A percentile compares a stretch with the other conserved stretches of the same genome.
These are phyloP conservation scores for Lytechinus pictus DNA, from an alignment of 35 echinoderm and acorn worm genomes.

Conservation along the genomic window DNA sequence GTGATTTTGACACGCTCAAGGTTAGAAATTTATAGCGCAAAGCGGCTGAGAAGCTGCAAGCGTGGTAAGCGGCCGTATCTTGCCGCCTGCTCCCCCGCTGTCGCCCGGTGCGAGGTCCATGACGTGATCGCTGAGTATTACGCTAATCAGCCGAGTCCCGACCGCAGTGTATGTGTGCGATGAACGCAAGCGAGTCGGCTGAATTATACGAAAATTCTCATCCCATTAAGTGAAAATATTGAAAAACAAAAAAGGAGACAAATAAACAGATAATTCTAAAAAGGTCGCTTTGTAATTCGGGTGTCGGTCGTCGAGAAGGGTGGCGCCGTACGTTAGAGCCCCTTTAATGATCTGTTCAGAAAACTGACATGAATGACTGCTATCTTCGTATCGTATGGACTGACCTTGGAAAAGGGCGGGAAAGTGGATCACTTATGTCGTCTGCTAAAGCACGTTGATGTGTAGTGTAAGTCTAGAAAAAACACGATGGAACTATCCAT, in stretches of 20 bases:
- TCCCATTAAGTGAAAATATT: background rate
- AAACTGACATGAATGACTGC: background rate
- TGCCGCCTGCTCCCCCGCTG: slow-evolving; percentile 38
- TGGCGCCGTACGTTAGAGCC: background rate
- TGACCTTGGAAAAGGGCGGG: slow-evolving; percentile 10
- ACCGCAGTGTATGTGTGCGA: background rate
- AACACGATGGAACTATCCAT: no score
- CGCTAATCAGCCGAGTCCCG: slow-evolving; percentile 21
- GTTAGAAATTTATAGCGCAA: slow-evolving; percentile 26
- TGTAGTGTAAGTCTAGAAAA: no score
- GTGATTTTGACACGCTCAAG: slow-evolving; percentile 45
- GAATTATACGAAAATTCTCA: background rate
- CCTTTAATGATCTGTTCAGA: background rate
- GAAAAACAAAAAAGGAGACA: background rate
- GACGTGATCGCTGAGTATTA: background rate
- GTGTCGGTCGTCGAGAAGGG: background rate
- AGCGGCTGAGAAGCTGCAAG: background rate
- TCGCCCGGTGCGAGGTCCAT: slow-evolving; percentile 8
- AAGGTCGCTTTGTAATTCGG: background rate
- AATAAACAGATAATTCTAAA: background rate
- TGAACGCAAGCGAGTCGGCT: background rate
- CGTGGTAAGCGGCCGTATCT: slow-evolving; percentile 25
- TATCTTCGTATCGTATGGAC: background rate
- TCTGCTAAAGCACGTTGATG: background rate
- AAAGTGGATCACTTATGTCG: background rate